These are phyloP conservation scores for Antigone vipio DNA, from an alignment of 2,113 vertebrate genomes.

Conservation along the genomic window DNA sequence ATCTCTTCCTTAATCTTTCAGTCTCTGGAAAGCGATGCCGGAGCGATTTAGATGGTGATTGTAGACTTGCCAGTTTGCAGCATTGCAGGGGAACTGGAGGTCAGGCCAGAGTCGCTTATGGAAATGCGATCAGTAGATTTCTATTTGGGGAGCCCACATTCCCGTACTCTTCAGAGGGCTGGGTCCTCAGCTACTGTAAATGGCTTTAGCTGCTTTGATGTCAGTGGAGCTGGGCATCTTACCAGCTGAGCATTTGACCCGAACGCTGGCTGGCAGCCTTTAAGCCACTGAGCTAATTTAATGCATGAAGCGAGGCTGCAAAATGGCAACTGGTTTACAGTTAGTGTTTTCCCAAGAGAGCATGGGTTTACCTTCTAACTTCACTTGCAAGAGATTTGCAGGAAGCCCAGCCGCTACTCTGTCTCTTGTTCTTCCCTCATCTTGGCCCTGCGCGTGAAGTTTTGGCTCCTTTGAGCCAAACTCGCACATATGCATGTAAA, in stretches of 20 bases:
- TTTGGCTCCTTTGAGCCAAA: background rate
- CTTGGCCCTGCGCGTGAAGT: fast-evolving
- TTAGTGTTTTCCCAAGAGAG: background rate
- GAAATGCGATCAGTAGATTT: background rate
- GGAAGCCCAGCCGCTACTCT: fast-evolving
- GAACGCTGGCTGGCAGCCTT: background rate
- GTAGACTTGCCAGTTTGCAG: background rate
- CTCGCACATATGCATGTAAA: fast-evolving
- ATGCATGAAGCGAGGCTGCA: background rate
- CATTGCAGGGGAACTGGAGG: background rate
- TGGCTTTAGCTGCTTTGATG: background rate
- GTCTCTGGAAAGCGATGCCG: background rate
- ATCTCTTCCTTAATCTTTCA: background rate
- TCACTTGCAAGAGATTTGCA: background rate
- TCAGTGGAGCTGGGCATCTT: background rate
- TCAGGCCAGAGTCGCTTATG: background rate
- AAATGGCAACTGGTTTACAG: background rate
- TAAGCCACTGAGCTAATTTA: background rate
- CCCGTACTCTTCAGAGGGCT: background rate
- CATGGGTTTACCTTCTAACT: background rate
- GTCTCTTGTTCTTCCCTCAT: background rate
- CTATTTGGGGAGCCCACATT: background rate
- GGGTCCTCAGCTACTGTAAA: background rate
- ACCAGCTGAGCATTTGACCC: background rate
- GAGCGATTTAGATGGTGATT: background rate